phyloP scores from a whole-genome alignment of 2,797 vertebrate species.

The Smutsia temminckii region DNA sequence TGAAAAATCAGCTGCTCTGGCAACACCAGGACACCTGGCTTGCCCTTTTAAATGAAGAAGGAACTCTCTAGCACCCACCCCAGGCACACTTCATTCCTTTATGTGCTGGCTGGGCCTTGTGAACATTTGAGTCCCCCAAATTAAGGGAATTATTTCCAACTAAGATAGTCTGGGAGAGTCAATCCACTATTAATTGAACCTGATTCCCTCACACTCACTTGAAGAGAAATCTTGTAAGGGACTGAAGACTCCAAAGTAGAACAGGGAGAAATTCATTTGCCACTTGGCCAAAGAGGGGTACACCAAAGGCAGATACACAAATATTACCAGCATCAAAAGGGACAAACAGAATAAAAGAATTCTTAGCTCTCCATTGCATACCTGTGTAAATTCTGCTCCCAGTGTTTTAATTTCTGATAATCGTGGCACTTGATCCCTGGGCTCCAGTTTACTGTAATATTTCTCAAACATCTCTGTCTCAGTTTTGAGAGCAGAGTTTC shows the following conservation, averaged over 20 bases:
- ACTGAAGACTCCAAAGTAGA: background rate
- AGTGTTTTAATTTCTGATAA: slow-evolving; percentile 42
- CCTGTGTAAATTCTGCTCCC: slow-evolving; percentile 67
- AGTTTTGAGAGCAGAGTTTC: slow-evolving; percentile 79
- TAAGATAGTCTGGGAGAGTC: background rate
- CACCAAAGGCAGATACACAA: background rate
- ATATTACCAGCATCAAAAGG: background rate
- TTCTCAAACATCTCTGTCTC: slow-evolving; percentile 87
- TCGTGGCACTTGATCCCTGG: slow-evolving; percentile 55
- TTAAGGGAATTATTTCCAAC: background rate
- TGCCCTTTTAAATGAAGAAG: background rate
- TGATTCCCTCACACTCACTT: background rate
- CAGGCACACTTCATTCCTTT: background rate
- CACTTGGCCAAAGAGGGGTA: background rate
- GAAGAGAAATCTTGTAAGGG: background rate
- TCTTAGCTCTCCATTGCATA: background rate
- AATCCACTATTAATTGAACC: background rate
- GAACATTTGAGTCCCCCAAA: background rate
- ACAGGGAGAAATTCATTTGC: background rate
- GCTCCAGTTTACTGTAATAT: slow-evolving; percentile 81
- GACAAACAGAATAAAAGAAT: background rate
- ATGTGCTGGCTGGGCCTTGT: background rate
- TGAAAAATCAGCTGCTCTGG: background rate
- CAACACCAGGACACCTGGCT: background rate
- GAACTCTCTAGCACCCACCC: background rate